Conservation (phyloP, 2,888 invertebrate genomes). For the Papilio gigon region DNA sequence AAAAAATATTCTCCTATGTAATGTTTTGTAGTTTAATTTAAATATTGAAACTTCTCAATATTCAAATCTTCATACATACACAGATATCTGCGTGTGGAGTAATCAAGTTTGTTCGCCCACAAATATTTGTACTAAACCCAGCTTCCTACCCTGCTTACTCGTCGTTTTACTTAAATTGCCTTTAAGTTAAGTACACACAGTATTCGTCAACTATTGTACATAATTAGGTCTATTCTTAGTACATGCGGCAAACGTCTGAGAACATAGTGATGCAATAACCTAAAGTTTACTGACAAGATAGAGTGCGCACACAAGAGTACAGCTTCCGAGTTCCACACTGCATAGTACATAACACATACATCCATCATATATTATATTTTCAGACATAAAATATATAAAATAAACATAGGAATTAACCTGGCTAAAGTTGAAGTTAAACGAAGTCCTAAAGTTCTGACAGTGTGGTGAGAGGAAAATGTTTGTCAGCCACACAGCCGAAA, state of each 20-base stretch:
- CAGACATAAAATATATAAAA: neutral
- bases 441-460: neutral
- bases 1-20: too few species aligned
- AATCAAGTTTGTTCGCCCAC: neutral
- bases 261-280: slow-evolving; percentile 5
- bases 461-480: too few species aligned
- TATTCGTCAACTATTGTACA: neutral
- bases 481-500: too few species aligned
- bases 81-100: neutral
- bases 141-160: neutral
- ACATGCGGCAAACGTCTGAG: neutral
- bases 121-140: neutral
- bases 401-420: neutral
- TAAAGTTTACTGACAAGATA: slow-evolving; percentile 10
- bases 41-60: neutral
- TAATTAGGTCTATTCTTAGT: neutral
- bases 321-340: neutral
- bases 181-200: neutral
- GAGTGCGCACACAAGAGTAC: slow-evolving; percentile 9
- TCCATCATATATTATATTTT: slow-evolving; percentile 1
- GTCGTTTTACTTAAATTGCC: neutral
- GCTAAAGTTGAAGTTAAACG: neutral
- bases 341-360: too few species aligned
- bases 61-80: neutral
- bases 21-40: too few species aligned